Evolutionary conservation across 2,797 vertebrate genomes (phyloP), one percentile per base, ranked within the genome.

Genomic region (Mastacembelus armatus): DNA sequence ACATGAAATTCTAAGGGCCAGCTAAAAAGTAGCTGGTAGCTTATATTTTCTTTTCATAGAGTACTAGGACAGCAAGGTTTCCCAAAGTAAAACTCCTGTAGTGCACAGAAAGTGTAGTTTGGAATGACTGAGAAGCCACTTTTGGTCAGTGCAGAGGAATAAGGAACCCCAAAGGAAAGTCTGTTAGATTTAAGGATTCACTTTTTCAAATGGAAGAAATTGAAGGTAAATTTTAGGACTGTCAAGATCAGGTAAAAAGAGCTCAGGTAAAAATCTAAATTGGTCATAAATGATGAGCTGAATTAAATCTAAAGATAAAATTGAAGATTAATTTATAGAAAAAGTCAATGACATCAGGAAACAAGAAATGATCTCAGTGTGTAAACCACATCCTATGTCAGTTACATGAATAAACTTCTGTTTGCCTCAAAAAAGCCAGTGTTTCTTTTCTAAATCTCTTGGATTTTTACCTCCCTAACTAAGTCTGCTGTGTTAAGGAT

Each of bases 391-490:
- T 14, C 16, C n/a, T 10, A 27, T 1, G 29, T 19, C 1, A 70
- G n/a, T 11, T 24, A 44, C 67, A 66, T 45, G 66, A 51, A 68
- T 14, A 51, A 68, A 51, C 26, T 35, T 29, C 18, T 29, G 14
- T 55, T 79, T 61, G 61, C 18, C 18, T 70, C 35, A 24, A 48
- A 16, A 29, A 66, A 66, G 49, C 22, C 27, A 21, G 12, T 33
- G 30, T 64, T 71, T 62, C 21, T 71, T 43, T 66, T 36, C 29
- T 40, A 43, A 62, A 47, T 50, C 6, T 29, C n/a, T 67, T 48
- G 18, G 58, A 65, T 59, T 60, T 50, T 80, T 78, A 70, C 45
- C 49, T 68, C 59, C 71, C 68, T 76, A 62, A 79, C 64, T 63
- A 66, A 57, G 11, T 72, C 45, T 59, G 47, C 51, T 64, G 18